phyloP scores from a whole-genome alignment of 2,888 invertebrate genomes.

The Drosophila differens region DNA sequence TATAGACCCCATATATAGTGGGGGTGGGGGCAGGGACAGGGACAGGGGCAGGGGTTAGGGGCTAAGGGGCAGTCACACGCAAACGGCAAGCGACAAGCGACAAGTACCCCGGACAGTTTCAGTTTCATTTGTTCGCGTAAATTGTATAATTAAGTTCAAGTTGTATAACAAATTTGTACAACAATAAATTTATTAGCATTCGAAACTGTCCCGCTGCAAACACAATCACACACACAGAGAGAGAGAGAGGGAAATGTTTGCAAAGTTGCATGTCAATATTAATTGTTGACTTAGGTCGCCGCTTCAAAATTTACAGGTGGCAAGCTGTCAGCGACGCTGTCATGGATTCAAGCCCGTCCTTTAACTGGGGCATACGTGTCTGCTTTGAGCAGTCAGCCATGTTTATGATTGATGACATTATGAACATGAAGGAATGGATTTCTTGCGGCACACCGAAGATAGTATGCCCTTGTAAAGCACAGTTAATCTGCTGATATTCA shows the following conservation, averaged over 20 bases:
- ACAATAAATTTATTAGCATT: conserved; percentile 73
- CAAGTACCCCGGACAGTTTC: conserved; percentile 32
- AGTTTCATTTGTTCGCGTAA: conserved; percentile 69
- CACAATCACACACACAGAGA: no score
- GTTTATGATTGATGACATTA: conserved; percentile 40
- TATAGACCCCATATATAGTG: conserved; percentile 51
- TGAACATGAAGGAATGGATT: not conserved
- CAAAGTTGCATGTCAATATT: conserved; percentile 70
- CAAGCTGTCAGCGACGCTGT: conserved; percentile 49
- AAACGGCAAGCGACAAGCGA: conserved; percentile 9
- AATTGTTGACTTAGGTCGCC: conserved; percentile 69
- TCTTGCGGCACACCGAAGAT: not conserved
- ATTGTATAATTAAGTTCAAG: conserved; percentile 76
- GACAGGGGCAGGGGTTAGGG: not conserved
- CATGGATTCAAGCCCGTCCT: conserved; percentile 2
- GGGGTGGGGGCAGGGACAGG: not conserved
- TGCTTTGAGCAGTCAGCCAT: not conserved
- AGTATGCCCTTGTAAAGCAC: not conserved
- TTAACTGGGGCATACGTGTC: conserved; percentile 30
- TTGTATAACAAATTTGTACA: conserved; percentile 79
- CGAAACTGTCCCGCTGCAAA: conserved; percentile 21
- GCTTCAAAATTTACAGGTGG: conserved; percentile 50
- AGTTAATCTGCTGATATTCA: not conserved
- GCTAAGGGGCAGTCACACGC: not conserved
- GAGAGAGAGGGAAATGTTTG: not conserved